These are phyloP conservation scores for Aphelenchoides besseyi DNA, from an alignment of 1,140 invertebrate genomes.

Conservation along the genomic window DNA sequence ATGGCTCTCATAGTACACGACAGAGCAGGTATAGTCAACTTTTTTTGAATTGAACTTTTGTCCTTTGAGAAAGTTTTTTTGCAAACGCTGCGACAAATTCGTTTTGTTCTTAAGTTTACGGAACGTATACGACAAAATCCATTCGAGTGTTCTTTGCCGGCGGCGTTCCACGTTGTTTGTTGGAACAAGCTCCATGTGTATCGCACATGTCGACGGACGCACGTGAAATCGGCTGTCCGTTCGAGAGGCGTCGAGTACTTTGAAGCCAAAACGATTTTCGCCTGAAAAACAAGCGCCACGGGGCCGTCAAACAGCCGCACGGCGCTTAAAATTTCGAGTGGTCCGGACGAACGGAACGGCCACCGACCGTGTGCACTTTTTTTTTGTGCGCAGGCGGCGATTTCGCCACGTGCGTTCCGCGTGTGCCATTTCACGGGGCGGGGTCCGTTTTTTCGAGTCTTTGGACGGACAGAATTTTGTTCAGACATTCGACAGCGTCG, in stretches of 20 bases:
- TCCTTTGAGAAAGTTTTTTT: slow-evolving; percentile 3
- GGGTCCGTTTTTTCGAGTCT: too few relatives aligned
- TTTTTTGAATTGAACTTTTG: neutral
- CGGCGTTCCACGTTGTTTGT: neutral
- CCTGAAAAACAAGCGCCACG: neutral
- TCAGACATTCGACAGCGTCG: neutral
- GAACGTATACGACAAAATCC: neutral
- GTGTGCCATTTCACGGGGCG: neutral
- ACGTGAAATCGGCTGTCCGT: neutral
- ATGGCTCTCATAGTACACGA: slow-evolving; percentile 1
- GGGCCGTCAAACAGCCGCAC: neutral
- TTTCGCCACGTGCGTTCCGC: slow-evolving; percentile 12
- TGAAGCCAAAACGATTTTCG: slow-evolving; percentile 3
- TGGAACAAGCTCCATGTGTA: neutral
- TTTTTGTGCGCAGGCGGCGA: neutral
- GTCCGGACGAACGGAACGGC: slow-evolving; percentile 1
- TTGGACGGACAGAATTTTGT: too few relatives aligned
- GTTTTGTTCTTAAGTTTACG: neutral
- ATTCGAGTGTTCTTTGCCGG: neutral
- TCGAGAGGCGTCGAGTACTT: neutral
- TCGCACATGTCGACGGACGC: neutral
- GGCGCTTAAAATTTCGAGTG: neutral
- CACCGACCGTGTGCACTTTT: slow-evolving; percentile 1
- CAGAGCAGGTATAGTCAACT: slow-evolving; percentile 17
- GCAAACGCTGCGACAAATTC: neutral